A percentile compares a stretch with the other conserved stretches of the same genome.
Conservation (phyloP, 2,113 vertebrate genomes). For the Callorhinus ursinus region DNA sequence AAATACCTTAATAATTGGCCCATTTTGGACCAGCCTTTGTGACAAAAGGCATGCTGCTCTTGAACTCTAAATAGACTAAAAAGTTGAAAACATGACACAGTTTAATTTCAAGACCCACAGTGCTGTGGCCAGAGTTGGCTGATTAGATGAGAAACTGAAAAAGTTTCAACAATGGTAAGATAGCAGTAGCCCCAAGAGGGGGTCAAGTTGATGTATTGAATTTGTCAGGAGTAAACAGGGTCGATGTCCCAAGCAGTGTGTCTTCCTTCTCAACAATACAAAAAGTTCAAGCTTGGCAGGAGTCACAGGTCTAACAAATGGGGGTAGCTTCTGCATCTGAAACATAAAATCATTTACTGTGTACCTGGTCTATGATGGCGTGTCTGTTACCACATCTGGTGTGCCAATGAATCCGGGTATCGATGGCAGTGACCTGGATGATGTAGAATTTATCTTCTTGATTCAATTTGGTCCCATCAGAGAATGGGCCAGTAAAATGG, state of each 20-base stretch:
- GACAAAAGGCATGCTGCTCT: not conserved
- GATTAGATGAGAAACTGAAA: not conserved
- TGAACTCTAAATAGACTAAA: not conserved
- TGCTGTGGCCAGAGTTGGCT: not conserved
- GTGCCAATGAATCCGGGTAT: not conserved
- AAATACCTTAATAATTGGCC: slow-evolving; percentile 4
- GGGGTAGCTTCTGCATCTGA: not conserved
- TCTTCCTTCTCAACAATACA: not conserved
- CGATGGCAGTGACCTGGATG: not conserved
- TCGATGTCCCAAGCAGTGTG: not conserved
- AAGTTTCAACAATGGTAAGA: not conserved
- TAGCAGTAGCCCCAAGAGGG: not conserved
- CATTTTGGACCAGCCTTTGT: not conserved
- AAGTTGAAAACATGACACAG: not conserved
- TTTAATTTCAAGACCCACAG: not conserved
- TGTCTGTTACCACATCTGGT: not conserved
- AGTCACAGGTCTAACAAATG: not conserved
- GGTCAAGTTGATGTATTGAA: not conserved
- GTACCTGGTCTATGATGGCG: not conserved
- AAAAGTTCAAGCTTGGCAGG: not conserved
- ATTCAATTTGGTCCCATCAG: not conserved
- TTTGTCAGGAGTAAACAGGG: not conserved
- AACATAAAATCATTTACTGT: not conserved
- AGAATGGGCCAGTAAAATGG: not conserved
- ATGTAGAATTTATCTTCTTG: not conserved